Base-by-base conservation (phyloP, 1,140 invertebrate genomes). In the Platyscapa corneri region DNA sequence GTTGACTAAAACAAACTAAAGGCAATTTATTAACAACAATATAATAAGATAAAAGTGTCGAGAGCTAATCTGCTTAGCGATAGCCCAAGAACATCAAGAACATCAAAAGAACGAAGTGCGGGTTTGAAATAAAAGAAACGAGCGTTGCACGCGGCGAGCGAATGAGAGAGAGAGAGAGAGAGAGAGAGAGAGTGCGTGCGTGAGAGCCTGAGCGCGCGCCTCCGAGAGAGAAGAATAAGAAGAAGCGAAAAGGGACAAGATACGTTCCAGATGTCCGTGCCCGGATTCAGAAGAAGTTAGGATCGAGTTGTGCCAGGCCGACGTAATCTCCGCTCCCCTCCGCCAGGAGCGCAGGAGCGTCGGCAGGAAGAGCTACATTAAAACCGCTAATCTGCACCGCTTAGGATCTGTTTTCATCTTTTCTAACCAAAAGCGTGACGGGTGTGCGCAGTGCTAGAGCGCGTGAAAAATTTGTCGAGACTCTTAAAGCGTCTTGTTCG, bases 261-360 rank as follows among this genome's bases (percentile, higher is more conserved):
- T 92, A 91, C 88, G 89, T 91, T 92, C 92, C 92, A 92, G 91
- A 92, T 92, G 92, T 91, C 90, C 86, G 65, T n/a, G 49, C 74
- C 79, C 86, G 53, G 87, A 86, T 90, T 88, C 89, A 87, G 88
- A 91, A 88, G 89, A 91, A 91, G 88, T 91, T 90, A 83, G 87
- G 88, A 87, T 89, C 87, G 87, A 89, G 88, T 90, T 37, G 78
- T 90, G 88, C 88, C 89, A 89, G 88, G 86, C 87, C 87, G 37
- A 70, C 83, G 74, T 74, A 74, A 74, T 74, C 70, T 27, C 70
- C 42, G 37, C 64, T 12, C 7, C 23, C 77, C 30, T 14, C 34
- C 49, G 65, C 80, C 87, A 16, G 6, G 20, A 10, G 37, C 37
- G 37, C n/a, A 46, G 37, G 39, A 20, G 14, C 82, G 76, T 67